Base-by-base conservation (phyloP, 37 sponge, comb jelly and placozoan genomes). In the Petrosia ficiformis region DNA sequence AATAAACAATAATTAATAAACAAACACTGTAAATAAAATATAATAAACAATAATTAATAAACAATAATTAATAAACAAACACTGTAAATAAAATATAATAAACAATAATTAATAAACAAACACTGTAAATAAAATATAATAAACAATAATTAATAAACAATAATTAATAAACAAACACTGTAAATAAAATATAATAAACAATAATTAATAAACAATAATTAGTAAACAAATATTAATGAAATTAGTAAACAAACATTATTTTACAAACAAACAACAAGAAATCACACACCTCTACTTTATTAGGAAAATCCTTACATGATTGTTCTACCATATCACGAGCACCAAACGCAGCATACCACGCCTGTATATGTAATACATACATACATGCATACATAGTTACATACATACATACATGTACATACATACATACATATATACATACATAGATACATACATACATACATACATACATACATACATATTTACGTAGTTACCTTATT, bases 291-390 rank as follows among this genome's bases (percentile, higher is more conserved):
- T 87, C 84, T 10, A 96, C 86, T 57, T 89, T 84, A 67, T 85
- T 60, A 21, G 79, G 86, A 35, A 96, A 63, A 44, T 89, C 43
- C 32, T 85, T 88, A 68, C 96, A 92, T 0, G 85, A 84, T 35
- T 89, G 85, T 56, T 89, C 85, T 59, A 96, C 42, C 4, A 92
- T 87, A 57, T 96, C 96, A 25, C 77, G 77, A 54, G 93, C 89
- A 41, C 96, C 96, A 72, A 81, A 92, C 16, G 87, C 90, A 24
- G 92, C 36, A 60, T 92, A 96, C 92, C 92, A 91, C 0, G 90
- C 96, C 96, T 95, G 69, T 6, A 72, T 68, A 70, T 10, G 1
- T 24, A 42, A 22, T 26, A 74, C 43, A 39, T 33, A 19, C 3
- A 72, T 52, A 66, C 68, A 36, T 35, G n/a, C 32, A 5, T 22